phyloP scores from a whole-genome alignment of 2,797 vertebrate genomes.

The Zenarchopterus dispar region DNA sequence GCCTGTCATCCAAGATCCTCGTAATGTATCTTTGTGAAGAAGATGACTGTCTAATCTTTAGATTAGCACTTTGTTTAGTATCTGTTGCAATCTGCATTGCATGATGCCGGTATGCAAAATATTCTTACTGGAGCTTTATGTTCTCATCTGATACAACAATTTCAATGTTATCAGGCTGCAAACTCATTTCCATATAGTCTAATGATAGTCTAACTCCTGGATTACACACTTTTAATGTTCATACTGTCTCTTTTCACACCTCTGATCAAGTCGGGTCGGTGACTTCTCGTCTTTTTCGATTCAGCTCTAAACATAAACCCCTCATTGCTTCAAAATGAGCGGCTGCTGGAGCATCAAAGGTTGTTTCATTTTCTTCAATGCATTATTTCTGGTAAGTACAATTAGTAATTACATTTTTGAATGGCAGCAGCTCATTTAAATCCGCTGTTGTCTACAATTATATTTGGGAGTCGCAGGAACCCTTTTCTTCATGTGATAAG shows the following conservation, averaged over 20 bases:
- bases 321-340: slow-evolving; percentile 34
- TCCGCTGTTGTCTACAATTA: too few relatives aligned
- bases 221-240: not conserved
- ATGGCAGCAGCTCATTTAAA: not conserved
- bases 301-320: not conserved
- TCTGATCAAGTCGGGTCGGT: not conserved
- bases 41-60: not conserved
- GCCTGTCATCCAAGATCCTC: not conserved
- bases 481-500: too few relatives aligned
- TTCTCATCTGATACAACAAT: slow-evolving; percentile 22
- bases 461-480: too few relatives aligned
- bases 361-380: slow-evolving; percentile 55
- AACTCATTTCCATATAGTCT: slow-evolving; percentile 44
- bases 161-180: slow-evolving; percentile 17
- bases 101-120: slow-evolving; percentile 42
- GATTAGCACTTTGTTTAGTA: not conserved
- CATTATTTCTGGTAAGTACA: slow-evolving; percentile 55
- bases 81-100: not conserved
- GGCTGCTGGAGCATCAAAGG: slow-evolving; percentile 33
- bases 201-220: not conserved
- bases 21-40: not conserved
- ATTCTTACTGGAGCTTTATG: not conserved
- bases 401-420: not conserved
- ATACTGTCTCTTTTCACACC: not conserved
- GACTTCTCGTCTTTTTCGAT: not conserved